These are phyloP conservation scores for Cliona cf. orientalis DNA, from an alignment of 37 sponge, comb jelly and placozoan species.

Conservation along the genomic window DNA sequence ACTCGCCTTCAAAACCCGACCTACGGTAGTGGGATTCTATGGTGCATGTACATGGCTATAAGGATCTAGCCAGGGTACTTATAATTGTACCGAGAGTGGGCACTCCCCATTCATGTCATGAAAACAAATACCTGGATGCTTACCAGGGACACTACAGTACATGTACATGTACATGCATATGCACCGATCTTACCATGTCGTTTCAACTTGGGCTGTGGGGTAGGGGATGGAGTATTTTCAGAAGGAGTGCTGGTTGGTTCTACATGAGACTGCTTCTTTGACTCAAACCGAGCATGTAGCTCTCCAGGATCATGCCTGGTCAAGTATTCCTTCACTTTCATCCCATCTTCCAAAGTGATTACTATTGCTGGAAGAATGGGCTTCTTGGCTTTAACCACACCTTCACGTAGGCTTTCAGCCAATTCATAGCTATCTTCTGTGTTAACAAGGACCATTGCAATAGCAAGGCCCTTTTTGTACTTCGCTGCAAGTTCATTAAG, in stretches of 20 bases:
- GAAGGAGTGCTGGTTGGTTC: not conserved
- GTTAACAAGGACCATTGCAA: conserved; percentile 37
- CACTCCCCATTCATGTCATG: not conserved
- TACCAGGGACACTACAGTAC: too few species aligned
- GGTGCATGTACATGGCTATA: too few species aligned
- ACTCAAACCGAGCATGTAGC: conserved; percentile 28
- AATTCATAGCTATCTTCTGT: conserved; percentile 33
- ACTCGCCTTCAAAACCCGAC: too few species aligned
- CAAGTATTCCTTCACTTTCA: conserved; percentile 21
- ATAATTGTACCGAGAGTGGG: not conserved
- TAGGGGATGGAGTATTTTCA: too few species aligned
- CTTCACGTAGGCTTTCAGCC: conserved; percentile 10
- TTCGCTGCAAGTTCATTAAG: conserved; percentile 5
- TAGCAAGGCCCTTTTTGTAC: conserved; percentile 27
- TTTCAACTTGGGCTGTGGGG: too few species aligned
- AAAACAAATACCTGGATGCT: too few species aligned
- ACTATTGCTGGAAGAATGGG: conserved; percentile 10
- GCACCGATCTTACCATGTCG: too few species aligned
- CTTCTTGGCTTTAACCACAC: conserved; percentile 26
- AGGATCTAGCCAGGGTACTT: not conserved
- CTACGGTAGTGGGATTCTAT: too few species aligned
- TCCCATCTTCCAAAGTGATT: conserved; percentile 33
- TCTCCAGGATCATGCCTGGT: conserved; percentile 42
- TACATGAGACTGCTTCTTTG: conserved; percentile 33
- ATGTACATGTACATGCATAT: too few species aligned